These are phyloP conservation scores for Trisateles emortualis DNA, from an alignment of 2,888 invertebrate genomes.

Conservation along the genomic window DNA sequence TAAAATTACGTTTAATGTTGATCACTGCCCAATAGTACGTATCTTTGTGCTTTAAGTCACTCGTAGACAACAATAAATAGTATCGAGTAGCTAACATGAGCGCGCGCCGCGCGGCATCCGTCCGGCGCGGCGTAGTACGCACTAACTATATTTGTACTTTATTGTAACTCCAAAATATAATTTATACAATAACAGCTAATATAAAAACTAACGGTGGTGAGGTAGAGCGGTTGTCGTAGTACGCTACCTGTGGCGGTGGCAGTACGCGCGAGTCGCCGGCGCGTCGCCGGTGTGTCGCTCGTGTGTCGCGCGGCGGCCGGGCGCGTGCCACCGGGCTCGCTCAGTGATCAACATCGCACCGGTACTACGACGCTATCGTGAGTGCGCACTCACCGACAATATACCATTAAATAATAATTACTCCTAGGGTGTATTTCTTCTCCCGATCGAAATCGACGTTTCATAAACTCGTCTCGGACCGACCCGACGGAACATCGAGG, in stretches of 20 bases:
- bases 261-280: conserved; percentile 25
- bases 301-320: conserved; percentile 24
- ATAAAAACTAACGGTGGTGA: conserved; percentile 80
- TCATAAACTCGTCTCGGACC: conserved; percentile 86
- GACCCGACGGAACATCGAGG: conserved; percentile 84
- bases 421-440: conserved; percentile 85
- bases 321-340: conserved; percentile 49
- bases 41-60: conserved; percentile 85
- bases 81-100: conserved; percentile 70
- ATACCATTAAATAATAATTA: conserved; percentile 84
- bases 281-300: conserved; percentile 4
- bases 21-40: conserved; percentile 87
- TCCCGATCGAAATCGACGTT: conserved; percentile 86
- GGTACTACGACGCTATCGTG: conserved; percentile 80
- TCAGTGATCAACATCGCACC: conserved; percentile 85
- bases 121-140: conserved; percentile 67
- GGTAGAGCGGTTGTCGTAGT: conserved; percentile 82
- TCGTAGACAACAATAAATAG: conserved; percentile 83
- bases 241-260: conserved; percentile 56
- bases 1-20: conserved; percentile 86
- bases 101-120: conserved; percentile 77
- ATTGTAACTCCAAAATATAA: conserved; percentile 84
- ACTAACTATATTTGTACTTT: conserved; percentile 75
- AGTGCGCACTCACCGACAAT: conserved; percentile 76
- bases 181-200: conserved; percentile 85